These are phyloP conservation scores for Puntigrus tetrazona DNA, from an alignment of 2,113 vertebrate genomes.

Conservation along the genomic window DNA sequence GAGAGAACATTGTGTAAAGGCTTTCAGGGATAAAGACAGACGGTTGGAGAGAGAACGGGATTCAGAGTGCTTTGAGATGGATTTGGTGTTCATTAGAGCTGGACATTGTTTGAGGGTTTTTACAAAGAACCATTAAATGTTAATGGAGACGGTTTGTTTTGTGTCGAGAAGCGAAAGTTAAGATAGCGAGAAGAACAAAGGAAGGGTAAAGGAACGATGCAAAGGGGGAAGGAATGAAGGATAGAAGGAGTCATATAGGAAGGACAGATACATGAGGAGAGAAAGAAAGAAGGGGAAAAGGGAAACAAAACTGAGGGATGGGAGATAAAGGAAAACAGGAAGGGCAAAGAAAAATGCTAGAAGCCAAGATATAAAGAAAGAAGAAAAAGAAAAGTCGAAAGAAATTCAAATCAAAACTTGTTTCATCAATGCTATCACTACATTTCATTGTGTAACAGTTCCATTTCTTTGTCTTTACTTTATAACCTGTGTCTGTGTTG, in stretches of 20 bases:
- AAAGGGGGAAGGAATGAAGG: background rate
- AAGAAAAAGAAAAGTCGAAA: background rate
- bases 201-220: background rate
- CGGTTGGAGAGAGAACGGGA: background rate
- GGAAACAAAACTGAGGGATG: no score
- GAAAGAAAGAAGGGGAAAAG: background rate
- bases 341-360: background rate
- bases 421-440: no score
- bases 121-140: slow-evolving; percentile 68
- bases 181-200: background rate
- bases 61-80: slow-evolving; percentile 27
- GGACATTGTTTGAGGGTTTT: slow-evolving; percentile 62
- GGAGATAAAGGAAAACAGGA: no score
- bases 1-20: slow-evolving; percentile 56
- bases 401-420: no score
- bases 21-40: slow-evolving; percentile 56
- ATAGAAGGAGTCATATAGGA: background rate
- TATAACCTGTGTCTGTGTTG: no score
- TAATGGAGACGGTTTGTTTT: slow-evolving; percentile 63
- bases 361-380: background rate
- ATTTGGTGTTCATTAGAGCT: slow-evolving; percentile 54
- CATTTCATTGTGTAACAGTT: no score
- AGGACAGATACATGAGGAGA: background rate
- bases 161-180: slow-evolving; percentile 10
- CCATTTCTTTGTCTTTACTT: no score